phyloP scores from a whole-genome alignment of 2,113 vertebrate species.

The Cyrtonyx montezumae region DNA sequence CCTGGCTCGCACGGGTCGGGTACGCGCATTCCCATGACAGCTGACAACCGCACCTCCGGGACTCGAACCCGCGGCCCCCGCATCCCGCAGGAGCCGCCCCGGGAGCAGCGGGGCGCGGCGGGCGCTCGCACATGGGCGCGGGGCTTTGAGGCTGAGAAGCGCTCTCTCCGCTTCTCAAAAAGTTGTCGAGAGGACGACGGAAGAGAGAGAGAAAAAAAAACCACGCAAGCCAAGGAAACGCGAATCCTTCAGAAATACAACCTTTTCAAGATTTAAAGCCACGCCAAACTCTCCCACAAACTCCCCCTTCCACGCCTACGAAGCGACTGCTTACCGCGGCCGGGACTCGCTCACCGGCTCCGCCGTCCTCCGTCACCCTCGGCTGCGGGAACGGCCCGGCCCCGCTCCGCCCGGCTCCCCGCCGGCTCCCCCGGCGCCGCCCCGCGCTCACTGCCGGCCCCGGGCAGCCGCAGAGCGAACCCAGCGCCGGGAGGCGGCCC shows the following conservation, averaged over 20 bases:
- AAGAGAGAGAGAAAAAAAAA: too few species aligned
- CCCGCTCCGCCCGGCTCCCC: background rate
- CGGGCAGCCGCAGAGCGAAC: background rate
- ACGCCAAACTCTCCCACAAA: too few species aligned
- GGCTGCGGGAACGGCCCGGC: background rate
- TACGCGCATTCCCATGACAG: conserved; percentile 22
- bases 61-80: background rate
- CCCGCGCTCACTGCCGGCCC: background rate
- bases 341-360: background rate
- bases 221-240: too few species aligned
- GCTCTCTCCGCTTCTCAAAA: too few species aligned
- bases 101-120: too few species aligned
- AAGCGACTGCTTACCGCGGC: background rate
- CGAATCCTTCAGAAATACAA: too few species aligned
- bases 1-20: background rate
- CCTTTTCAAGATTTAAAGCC: too few species aligned
- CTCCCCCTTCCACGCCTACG: background rate
- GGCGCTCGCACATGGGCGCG: too few species aligned
- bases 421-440: too few species aligned
- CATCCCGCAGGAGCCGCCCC: too few species aligned
- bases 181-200: too few species aligned
- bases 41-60: background rate
- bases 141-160: too few species aligned
- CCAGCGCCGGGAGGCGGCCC: background rate
- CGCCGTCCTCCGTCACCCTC: background rate